Evolutionary conservation across 2,888 invertebrate genomes (phyloP).

Genomic region (Rhagophthalmus giganteus): DNA sequence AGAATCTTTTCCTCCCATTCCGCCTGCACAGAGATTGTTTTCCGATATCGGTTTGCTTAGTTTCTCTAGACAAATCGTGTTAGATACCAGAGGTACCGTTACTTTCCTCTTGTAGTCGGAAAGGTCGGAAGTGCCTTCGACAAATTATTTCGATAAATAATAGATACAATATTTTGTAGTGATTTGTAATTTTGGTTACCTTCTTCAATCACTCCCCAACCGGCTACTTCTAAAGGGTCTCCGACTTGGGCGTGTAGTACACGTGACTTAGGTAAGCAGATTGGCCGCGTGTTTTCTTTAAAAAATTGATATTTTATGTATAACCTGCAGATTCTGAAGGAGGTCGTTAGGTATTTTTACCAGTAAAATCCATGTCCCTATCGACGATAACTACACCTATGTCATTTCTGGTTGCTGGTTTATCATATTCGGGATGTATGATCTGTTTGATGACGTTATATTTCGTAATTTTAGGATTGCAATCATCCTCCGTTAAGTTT

Average conservation of each 20-base stretch:
- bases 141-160: no score
- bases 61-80: slow-evolving; percentile 40
- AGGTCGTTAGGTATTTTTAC: slow-evolving; percentile 43
- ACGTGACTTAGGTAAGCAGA: slow-evolving; percentile 40
- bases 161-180: not conserved
- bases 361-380: slow-evolving; percentile 47
- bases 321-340: no score
- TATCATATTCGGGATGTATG: slow-evolving; percentile 49
- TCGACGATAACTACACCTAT: slow-evolving; percentile 53
- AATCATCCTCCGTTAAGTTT: slow-evolving; percentile 47
- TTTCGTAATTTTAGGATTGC: slow-evolving; percentile 46
- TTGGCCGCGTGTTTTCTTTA: no score
- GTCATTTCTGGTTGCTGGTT: slow-evolving; percentile 46
- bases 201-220: slow-evolving; percentile 47
- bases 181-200: slow-evolving; percentile 1
- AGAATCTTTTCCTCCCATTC: slow-evolving; percentile 48
- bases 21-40: slow-evolving; percentile 16
- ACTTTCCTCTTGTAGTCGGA: slow-evolving; percentile 17
- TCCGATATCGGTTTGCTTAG: not conserved
- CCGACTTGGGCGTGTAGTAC: slow-evolving; percentile 42
- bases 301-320: no score
- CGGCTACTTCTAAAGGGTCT: slow-evolving; percentile 46
- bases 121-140: not conserved
- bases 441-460: slow-evolving; percentile 50
- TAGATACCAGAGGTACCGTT: slow-evolving; percentile 6